phyloP scores from a whole-genome alignment of 2,113 vertebrate species.

The Salvelinus sp. region DNA sequence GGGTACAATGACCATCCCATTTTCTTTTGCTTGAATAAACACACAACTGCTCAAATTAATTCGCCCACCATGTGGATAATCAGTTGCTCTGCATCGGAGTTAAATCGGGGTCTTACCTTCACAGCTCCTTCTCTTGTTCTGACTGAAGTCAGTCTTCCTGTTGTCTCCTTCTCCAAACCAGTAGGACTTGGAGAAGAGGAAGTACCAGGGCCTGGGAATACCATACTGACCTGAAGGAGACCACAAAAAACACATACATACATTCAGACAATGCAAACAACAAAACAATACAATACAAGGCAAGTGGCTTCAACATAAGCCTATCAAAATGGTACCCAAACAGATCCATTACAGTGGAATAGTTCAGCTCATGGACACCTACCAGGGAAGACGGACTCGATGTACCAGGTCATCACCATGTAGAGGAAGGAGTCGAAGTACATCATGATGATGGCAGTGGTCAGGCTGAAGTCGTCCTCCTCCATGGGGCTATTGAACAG shows the following conservation, averaged over 20 bases:
- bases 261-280: neutral
- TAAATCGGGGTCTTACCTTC: constrained; percentile 75
- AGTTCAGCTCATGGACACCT: neutral
- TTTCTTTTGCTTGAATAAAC: neutral
- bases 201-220: constrained; percentile 93
- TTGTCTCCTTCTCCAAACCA: constrained; percentile 85
- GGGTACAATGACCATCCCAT: neutral
- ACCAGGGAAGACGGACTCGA: constrained; percentile 97
- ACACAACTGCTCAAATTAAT: too few species aligned
- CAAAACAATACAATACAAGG: neutral
- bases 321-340: neutral
- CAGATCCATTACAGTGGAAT: neutral
- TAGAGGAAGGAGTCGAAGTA: constrained; percentile 89
- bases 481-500: constrained; percentile 86
- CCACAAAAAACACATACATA: constrained; percentile 4
- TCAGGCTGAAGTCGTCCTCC: constrained; percentile 89
- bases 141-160: constrained; percentile 59
- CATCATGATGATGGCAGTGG: constrained; percentile 85
- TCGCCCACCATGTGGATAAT: neutral
- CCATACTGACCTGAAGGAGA: constrained; percentile 87
- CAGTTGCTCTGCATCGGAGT: neutral
- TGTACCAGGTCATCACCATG: constrained; percentile 95
- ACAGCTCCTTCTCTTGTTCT: constrained; percentile 67
- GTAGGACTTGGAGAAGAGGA: constrained; percentile 91
- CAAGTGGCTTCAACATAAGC: neutral